Percentiles rank a stretch among this genome's conserved stretches.
These are phyloP conservation scores for Plutella xylostella DNA, from an alignment of 2,888 invertebrate species.

Conservation along the genomic window DNA sequence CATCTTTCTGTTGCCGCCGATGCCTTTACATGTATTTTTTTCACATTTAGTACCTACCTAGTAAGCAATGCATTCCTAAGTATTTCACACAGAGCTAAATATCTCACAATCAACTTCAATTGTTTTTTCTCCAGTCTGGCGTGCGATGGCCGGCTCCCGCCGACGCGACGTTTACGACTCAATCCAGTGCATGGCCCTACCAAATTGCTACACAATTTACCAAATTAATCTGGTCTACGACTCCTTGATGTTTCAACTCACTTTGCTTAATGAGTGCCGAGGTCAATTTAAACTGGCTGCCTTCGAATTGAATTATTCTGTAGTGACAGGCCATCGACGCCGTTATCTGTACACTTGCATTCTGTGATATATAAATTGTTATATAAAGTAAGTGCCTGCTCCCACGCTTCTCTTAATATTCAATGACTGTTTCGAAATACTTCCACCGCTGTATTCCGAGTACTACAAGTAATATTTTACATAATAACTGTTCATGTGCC, in stretches of 20 bases:
- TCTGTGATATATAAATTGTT: slow-evolving; percentile 25
- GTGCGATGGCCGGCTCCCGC: slow-evolving; percentile 52
- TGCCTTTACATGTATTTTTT: no score
- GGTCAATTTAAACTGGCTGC: slow-evolving; percentile 38
- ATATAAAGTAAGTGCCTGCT: not conserved
- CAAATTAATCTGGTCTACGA: slow-evolving; percentile 43
- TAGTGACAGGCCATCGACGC: slow-evolving; percentile 53
- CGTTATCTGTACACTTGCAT: slow-evolving; percentile 50
- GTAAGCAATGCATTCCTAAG: no score
- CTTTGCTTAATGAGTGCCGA: no score
- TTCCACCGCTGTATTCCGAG: not conserved
- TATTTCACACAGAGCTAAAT: no score
- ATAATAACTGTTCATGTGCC: not conserved
- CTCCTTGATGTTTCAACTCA: not conserved
- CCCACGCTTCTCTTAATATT: slow-evolving; percentile 1
- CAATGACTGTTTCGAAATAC: not conserved
- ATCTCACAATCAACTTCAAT: not conserved
- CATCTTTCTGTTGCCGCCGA: no score
- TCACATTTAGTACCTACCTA: no score
- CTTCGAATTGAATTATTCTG: slow-evolving; percentile 40
- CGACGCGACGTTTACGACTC: slow-evolving; percentile 66
- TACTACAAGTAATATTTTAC: no score
- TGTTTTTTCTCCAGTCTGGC: not conserved
- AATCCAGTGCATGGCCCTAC: slow-evolving; percentile 52
- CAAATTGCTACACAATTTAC: slow-evolving; percentile 33